phyloP scores from a whole-genome alignment of 37 sponge, comb jelly and placozoan genomes.

The Mnemiopsis leidyi region DNA sequence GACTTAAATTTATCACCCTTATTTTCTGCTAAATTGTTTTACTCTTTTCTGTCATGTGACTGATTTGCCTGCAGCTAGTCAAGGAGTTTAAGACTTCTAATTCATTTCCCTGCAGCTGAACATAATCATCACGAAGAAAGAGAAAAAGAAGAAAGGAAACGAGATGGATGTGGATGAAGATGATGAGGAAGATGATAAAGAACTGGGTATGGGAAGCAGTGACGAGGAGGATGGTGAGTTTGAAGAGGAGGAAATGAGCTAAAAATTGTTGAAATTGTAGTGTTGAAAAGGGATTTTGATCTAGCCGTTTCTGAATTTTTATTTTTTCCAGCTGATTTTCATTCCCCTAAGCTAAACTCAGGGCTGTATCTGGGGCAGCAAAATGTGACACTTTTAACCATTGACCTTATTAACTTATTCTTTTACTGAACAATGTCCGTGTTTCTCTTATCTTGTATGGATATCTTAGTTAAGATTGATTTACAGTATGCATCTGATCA shows the following conservation, averaged over 20 bases:
- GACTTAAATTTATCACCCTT: neutral
- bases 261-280: neutral
- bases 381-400: neutral
- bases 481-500: too few species aligned
- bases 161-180: constrained; percentile 26
- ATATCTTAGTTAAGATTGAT: neutral
- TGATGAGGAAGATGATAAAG: constrained; percentile 16
- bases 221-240: neutral
- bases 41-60: too few species aligned
- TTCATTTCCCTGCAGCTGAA: constrained; percentile 9
- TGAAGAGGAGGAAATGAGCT: constrained; percentile 9
- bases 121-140: neutral
- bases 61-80: neutral
- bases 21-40: neutral
- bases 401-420: neutral
- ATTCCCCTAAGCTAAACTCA: neutral
- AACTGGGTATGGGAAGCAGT: neutral
- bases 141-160: constrained; percentile 1
- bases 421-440: neutral
- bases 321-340: neutral
- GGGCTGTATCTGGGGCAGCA: too few species aligned
- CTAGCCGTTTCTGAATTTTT: neutral
- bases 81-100: neutral
- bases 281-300: neutral
- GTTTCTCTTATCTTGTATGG: neutral